Percentiles rank a stretch among this genome's conserved stretches.
phyloP scores from a whole-genome alignment of 2,113 vertebrate species.

The Struthio camelus region DNA sequence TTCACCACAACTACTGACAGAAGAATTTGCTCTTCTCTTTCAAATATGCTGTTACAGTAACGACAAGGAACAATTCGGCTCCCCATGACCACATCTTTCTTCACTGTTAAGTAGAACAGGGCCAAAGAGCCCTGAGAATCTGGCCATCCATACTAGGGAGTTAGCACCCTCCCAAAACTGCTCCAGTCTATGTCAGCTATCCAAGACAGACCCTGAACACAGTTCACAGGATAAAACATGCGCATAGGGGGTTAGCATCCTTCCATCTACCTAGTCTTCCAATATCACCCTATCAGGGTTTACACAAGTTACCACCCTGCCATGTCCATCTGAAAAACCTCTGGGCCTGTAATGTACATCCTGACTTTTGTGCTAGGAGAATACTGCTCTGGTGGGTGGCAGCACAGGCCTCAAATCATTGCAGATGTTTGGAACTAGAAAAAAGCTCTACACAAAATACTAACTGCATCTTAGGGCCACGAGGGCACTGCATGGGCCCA shows the following conservation, averaged over 20 bases:
- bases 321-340: not conserved
- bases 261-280: not conserved
- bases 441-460: not conserved
- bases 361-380: not conserved
- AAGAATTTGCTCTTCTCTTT: not conserved
- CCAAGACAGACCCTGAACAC: not conserved
- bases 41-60: not conserved
- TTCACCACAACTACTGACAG: not conserved
- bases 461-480: not conserved
- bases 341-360: not conserved
- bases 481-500: not conserved
- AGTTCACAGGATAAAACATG: not conserved
- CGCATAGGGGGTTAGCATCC: not conserved
- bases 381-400: fast-evolving
- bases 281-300: not conserved
- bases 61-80: not conserved
- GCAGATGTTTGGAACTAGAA: not conserved
- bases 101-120: not conserved
- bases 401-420: not conserved
- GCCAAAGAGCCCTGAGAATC: not conserved
- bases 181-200: not conserved
- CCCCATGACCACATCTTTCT: not conserved
- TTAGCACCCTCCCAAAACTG: not conserved
- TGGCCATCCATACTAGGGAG: fast-evolving
- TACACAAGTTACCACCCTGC: not conserved